Base-by-base conservation (phyloP, 1,140 invertebrate genomes). In the Hycleus phaleratus region DNA sequence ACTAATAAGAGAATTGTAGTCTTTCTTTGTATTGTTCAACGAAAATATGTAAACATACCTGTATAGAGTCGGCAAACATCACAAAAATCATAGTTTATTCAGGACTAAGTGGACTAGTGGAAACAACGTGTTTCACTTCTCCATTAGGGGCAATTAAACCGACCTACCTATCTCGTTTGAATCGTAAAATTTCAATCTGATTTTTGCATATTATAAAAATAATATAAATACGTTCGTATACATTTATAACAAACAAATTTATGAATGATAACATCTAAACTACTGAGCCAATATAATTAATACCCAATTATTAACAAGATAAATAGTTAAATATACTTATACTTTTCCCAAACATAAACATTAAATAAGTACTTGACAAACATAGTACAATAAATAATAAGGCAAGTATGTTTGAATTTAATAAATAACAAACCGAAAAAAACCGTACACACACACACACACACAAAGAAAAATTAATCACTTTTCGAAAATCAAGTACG, bases 271-370 rank as follows among this genome's bases (percentile, higher is more conserved):
- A 57, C 55, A 42, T 57, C 55, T 57, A 57, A 49, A 58, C 57
- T 47, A 58, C 45, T 58, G 51, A 46, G 45, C 49, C 57, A 58
- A 58, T 58, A 58, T 58, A 58, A 58, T 58, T 58, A 58, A 58
- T 58, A 53, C 49, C 43, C 47, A 58, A 58, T 58, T 53, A 58
- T 58, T 58, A 58, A 58, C 40, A 46, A 58, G 57, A 58, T 53
- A 58, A 62, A 62, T 59, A 59, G 42, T 58, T 60, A 56, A 56
- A 55, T 53, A 60, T 51, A 60, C 52, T 62, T 51, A 48, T 59
- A 61, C 45, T 58, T 61, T 61, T 61, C 45, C 50, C 52, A 62
- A 59, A 62, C 49, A 62, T 62, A 62, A 62, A 62, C 60, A 62
- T 62, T 56, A 59, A 61, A 59, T 58, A 62, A 62, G 60, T 53